Conservation (phyloP, 2,888 invertebrate species). For the Fabriciana adippe region DNA sequence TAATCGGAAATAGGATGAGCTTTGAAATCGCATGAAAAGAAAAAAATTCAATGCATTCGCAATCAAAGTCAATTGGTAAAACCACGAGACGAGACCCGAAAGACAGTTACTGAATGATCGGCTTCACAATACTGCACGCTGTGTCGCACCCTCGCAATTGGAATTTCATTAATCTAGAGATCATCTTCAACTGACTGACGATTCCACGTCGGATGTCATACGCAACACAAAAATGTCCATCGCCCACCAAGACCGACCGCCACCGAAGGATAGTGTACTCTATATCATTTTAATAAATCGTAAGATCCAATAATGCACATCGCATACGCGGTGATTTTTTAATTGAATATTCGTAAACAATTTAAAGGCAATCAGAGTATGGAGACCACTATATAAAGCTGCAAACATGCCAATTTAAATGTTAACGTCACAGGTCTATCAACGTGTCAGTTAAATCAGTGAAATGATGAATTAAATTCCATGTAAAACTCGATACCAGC, state of each 20-base stretch:
- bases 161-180: slow-evolving; percentile 40
- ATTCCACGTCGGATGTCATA: slow-evolving; percentile 34
- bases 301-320: slow-evolving; percentile 27
- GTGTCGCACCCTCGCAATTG: slow-evolving; percentile 34
- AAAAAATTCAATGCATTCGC: slow-evolving; percentile 14
- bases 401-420: slow-evolving; percentile 52
- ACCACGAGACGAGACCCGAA: slow-evolving; percentile 11
- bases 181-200: slow-evolving; percentile 39
- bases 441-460: slow-evolving; percentile 55
- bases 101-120: slow-evolving; percentile 24
- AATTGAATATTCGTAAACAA: slow-evolving; percentile 47
- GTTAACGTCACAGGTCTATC: slow-evolving; percentile 53
- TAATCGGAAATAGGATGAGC: not conserved
- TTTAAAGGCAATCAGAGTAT: slow-evolving; percentile 51
- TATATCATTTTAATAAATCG: slow-evolving; percentile 26
- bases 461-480: slow-evolving; percentile 63
- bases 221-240: slow-evolving; percentile 32
- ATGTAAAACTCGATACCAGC: slow-evolving; percentile 54
- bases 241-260: slow-evolving; percentile 22
- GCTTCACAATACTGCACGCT: slow-evolving; percentile 33
- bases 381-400: slow-evolving; percentile 49
- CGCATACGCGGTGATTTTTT: slow-evolving; percentile 38
- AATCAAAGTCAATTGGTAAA: slow-evolving; percentile 19
- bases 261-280: slow-evolving; percentile 26
- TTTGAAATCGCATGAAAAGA: slow-evolving; percentile 13